phyloP scores from a whole-genome alignment of 1,140 invertebrate genomes.

The Drosophila pandora region DNA sequence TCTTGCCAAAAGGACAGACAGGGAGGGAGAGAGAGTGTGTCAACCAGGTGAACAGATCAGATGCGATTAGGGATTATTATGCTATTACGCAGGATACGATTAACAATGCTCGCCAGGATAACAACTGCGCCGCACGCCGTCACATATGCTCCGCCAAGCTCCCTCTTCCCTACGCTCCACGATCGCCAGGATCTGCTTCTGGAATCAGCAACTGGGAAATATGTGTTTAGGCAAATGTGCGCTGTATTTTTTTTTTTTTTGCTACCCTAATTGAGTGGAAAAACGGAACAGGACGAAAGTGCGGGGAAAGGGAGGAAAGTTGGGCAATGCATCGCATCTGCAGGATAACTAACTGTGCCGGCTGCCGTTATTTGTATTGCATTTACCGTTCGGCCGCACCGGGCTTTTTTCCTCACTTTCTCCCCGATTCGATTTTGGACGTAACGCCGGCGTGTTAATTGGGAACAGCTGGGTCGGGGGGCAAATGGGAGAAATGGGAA shows the following conservation, averaged over 20 bases:
- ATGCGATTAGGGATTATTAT: slow-evolving; percentile 83
- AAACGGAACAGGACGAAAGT: slow-evolving; percentile 25
- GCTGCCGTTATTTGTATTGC: slow-evolving; percentile 76
- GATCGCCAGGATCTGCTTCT: neutral
- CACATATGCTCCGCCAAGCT: slow-evolving; percentile 69
- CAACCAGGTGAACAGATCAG: slow-evolving; percentile 80
- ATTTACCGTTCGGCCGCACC: slow-evolving; percentile 67
- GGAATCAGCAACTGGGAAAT: slow-evolving; percentile 1
- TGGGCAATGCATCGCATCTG: slow-evolving; percentile 59
- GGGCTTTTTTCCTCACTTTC: slow-evolving; percentile 43
- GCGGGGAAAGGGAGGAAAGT: slow-evolving; percentile 10
- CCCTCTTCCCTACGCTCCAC: neutral
- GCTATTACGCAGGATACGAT: slow-evolving; percentile 82
- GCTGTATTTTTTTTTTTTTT: slow-evolving; percentile 52
- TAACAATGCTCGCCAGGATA: slow-evolving; percentile 71
- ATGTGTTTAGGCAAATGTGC: slow-evolving; percentile 72
- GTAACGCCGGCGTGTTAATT: slow-evolving; percentile 61
- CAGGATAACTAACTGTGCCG: slow-evolving; percentile 47
- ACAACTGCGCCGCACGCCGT: slow-evolving; percentile 76
- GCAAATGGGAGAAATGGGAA: slow-evolving; percentile 26
- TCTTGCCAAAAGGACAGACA: slow-evolving; percentile 2
- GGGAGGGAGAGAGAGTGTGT: slow-evolving; percentile 31
- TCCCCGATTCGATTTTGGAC: neutral
- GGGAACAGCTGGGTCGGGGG: slow-evolving; percentile 52
- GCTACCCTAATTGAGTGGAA: slow-evolving; percentile 81